Evolutionary conservation across 1,140 invertebrate species (phyloP).

Genomic region (Mya arenaria): DNA sequence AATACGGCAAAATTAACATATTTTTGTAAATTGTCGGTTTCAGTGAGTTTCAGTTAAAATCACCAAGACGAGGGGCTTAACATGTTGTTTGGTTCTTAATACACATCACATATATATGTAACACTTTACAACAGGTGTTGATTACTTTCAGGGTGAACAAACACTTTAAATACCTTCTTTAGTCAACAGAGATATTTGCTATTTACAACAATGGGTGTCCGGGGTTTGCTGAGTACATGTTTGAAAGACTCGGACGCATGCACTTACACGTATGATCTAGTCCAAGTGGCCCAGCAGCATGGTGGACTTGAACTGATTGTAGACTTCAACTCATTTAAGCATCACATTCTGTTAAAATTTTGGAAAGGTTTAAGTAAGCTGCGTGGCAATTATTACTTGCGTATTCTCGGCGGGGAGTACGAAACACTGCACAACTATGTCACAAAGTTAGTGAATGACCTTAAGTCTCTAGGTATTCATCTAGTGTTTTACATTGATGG

Average conservation of each 20-base stretch:
- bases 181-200: too few species aligned
- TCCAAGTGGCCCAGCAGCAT: slow-evolving; percentile 65
- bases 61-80: too few species aligned
- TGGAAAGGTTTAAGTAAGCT: slow-evolving; percentile 65
- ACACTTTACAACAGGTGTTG: too few species aligned
- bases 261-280: slow-evolving; percentile 67
- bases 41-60: too few species aligned
- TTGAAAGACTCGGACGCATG: slow-evolving; percentile 62
- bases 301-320: slow-evolving; percentile 75
- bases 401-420: slow-evolving; percentile 75
- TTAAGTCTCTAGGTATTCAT: slow-evolving; percentile 68
- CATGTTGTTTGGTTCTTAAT: too few species aligned
- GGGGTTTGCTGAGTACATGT: slow-evolving; percentile 68
- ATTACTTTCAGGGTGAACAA: too few species aligned
- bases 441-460: slow-evolving; percentile 69
- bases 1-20: too few species aligned
- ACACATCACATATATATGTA: too few species aligned
- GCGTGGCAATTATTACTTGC: slow-evolving; percentile 68
- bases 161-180: too few species aligned
- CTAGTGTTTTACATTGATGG: slow-evolving; percentile 76
- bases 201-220: slow-evolving; percentile 79
- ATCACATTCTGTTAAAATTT: slow-evolving; percentile 68
- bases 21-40: too few species aligned
- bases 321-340: slow-evolving; percentile 75
- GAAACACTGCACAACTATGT: slow-evolving; percentile 66